phyloP scores from a whole-genome alignment of 2,888 invertebrate species.

The Scaptomyza tumidula region DNA sequence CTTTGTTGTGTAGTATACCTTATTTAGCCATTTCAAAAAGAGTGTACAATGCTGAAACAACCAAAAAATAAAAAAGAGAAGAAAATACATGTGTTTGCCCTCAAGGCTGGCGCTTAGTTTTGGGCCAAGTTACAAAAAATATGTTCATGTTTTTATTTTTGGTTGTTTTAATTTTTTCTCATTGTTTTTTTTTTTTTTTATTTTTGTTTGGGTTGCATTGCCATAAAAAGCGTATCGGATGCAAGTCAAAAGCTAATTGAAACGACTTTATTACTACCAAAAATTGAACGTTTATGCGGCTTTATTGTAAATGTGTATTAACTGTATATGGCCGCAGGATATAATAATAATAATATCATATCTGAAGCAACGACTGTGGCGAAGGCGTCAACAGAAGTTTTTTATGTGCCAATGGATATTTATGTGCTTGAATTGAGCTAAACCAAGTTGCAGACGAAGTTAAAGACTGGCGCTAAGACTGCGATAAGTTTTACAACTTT shows the following conservation, averaged over 20 bases:
- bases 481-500: constrained; percentile 68
- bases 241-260: constrained; percentile 65
- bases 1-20: background rate
- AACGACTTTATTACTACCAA: constrained; percentile 74
- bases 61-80: background rate
- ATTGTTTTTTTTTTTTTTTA: constrained; percentile 1
- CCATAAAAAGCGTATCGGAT: constrained; percentile 38
- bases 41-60: background rate
- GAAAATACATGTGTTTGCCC: constrained; percentile 27
- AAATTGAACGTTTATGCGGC: constrained; percentile 40
- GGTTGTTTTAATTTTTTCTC: constrained; percentile 4
- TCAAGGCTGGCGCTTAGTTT: constrained; percentile 67
- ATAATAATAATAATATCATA: constrained; percentile 19
- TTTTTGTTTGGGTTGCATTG: constrained; percentile 11
- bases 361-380: constrained; percentile 8
- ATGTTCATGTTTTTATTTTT: constrained; percentile 10
- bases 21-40: background rate
- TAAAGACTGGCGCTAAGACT: constrained; percentile 27
- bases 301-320: background rate
- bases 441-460: constrained; percentile 39
- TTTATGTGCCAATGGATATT: constrained; percentile 74
- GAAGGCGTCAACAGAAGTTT: constrained; percentile 73
- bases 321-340: constrained; percentile 44
- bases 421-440: constrained; percentile 53
- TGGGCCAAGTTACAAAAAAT: constrained; percentile 29